These are phyloP conservation scores for Egretta garzetta DNA, from an alignment of 2,113 vertebrate genomes.

Conservation along the genomic window DNA sequence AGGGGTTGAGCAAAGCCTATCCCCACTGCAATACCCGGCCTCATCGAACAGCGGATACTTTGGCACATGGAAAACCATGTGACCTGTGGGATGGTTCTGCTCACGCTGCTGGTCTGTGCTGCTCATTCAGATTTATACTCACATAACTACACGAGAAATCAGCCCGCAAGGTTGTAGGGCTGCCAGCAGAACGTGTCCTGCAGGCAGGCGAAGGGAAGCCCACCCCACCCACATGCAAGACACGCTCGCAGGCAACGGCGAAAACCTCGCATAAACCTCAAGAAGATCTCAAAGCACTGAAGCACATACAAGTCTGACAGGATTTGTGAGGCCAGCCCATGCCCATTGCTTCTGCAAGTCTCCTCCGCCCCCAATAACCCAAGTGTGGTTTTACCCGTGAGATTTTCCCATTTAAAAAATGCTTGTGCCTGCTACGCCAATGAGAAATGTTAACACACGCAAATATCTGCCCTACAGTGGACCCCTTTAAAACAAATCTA, in stretches of 20 bases:
- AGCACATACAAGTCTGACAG: neutral
- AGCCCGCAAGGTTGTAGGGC: fast-evolving
- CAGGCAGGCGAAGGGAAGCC: neutral
- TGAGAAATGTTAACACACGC: constrained; percentile 34
- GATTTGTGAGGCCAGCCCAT: neutral
- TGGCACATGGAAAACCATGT: fast-evolving
- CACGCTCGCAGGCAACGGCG: fast-evolving
- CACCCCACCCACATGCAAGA: neutral
- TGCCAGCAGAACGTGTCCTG: neutral
- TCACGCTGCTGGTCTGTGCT: fast-evolving
- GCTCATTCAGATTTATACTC: neutral
- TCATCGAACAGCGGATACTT: neutral
- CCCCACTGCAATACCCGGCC: fast-evolving
- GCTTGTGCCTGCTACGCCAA: neutral
- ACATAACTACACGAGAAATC: neutral
- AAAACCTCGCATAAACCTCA: neutral
- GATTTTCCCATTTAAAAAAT: neutral
- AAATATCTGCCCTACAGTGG: constrained; percentile 67
- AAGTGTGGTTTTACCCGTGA: neutral
- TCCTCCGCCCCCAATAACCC: neutral
- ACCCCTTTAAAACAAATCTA: constrained; percentile 56
- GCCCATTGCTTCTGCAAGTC: fast-evolving
- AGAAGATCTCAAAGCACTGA: neutral
- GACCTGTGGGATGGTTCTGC: fast-evolving
- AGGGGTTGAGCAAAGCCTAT: neutral